Evolutionary conservation across 2,888 invertebrate species (phyloP), one percentile per base, ranked within the genome.

Genomic region (Brenthis ino): DNA sequence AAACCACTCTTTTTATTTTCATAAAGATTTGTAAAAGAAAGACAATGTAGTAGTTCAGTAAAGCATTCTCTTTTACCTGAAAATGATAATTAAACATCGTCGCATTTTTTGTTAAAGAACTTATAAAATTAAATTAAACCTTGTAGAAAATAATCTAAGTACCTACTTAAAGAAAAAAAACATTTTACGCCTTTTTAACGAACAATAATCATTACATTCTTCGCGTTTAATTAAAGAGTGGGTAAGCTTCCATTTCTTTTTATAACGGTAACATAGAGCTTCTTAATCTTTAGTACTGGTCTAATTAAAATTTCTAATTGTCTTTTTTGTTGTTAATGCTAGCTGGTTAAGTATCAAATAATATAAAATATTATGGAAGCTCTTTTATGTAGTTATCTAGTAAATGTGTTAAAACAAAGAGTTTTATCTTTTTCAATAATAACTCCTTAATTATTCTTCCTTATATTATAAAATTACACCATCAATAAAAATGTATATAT

Each of bases 141-240:
- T 12, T 33, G 12, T 16, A 37, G 0, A 37, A 37, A 2, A 57
- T 16, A 57, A 33, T 57, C 16, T 11, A 33, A 5, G 37, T 37
- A 37, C 28, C 28, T 28, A 28, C 37, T 8, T 43, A 8, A 37
- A 37, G 37, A 57, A 20, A 24, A 48, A 48, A 8, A 24, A 48
- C 24, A n/a, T n/a, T 8, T 48, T 58, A 24, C n/a, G 12, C 48
- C 28, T 48, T 50, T 60, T 43, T 50, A 33, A 63, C 13, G 43
- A 14, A 53, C 13, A 53, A 20, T 63, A 37, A 53, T 67, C 20
- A 50, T 56, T 51, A 56, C 51, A 56, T 61, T 67, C 56, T 13
- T 57, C 20, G 47, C 50, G 12, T 56, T 67, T 61, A 56, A 61
- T 61, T 67, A 67, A 61, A 51, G 56, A 51, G 51, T 20, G 28